Conservation (phyloP, 2,888 invertebrate genomes). For the Busseola fusca region DNA sequence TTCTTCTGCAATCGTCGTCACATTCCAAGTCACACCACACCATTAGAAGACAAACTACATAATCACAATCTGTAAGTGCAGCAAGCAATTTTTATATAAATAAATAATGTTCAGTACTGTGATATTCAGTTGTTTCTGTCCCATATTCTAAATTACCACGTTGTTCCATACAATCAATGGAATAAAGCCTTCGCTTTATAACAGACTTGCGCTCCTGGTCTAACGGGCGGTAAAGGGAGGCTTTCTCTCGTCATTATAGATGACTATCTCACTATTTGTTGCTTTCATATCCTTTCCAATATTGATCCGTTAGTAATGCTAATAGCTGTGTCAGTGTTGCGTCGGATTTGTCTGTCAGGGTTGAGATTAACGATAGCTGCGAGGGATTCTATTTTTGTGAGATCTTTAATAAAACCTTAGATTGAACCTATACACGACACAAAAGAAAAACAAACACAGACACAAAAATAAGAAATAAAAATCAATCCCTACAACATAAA, state of each 20-base stretch:
- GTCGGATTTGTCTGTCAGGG: slow-evolving; percentile 27
- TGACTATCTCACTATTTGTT: slow-evolving; percentile 45
- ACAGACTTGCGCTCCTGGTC: slow-evolving; percentile 59
- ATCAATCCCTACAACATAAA: too few species aligned
- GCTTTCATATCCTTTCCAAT: slow-evolving; percentile 55
- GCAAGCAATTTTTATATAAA: too few species aligned
- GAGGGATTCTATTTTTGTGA: background rate
- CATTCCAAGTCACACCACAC: background rate
- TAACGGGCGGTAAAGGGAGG: slow-evolving; percentile 64
- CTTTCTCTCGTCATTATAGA: slow-evolving; percentile 62
- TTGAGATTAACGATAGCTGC: slow-evolving; percentile 11
- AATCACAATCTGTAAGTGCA: too few species aligned
- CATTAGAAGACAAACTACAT: background rate
- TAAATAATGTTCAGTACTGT: slow-evolving; percentile 6
- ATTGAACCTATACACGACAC: too few species aligned
- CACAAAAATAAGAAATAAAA: too few species aligned
- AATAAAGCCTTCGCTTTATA: slow-evolving; percentile 59
- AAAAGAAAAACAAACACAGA: too few species aligned
- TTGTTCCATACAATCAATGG: slow-evolving; percentile 56
- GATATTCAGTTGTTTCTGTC: slow-evolving; percentile 31
- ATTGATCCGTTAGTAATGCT: slow-evolving; percentile 34
- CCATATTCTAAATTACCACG: slow-evolving; percentile 35
- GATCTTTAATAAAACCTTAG: background rate
- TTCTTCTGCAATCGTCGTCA: background rate
- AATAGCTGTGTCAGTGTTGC: slow-evolving; percentile 18